Base-by-base conservation (phyloP, 2,888 invertebrate genomes). In the Acleris holmiana region DNA sequence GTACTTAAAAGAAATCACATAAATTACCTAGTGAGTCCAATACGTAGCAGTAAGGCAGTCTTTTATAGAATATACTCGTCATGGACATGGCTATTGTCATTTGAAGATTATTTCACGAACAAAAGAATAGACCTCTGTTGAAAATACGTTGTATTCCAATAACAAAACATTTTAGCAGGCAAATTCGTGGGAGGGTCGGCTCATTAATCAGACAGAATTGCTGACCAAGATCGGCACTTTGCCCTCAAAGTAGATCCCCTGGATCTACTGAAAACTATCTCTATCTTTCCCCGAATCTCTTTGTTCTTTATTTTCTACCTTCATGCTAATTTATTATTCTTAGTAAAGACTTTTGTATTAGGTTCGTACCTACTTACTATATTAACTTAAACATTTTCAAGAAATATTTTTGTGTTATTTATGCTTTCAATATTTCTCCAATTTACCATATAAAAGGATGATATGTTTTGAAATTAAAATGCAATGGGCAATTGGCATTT, bases 141-240 rank as follows among this genome's bases (percentile, higher is more conserved):
- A 44, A 48, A 64, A 60, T 48, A 61, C 50, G 50, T 56, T 60
- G 46, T 35, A 50, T 47, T 51, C 57, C 63, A 67, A 67, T 67
- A 69, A 64, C 67, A 66, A 69, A 71, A 68, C 60, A 65, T 65
- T 53, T 63, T 61, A 68, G 68, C 67, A 65, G 69, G 67, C 68
- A 68, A 70, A 65, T 68, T 62, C 48, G 67, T 69, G 64, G 72
- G 71, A 67, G 72, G 71, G 67, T 68, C 61, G 61, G 57, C 67
- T 69, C 72, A 74, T 76, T 76, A 72, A 74, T 76, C 74, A 76
- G 65, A 67, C 61, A 23, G 67, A 69, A 70, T 69, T 67, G 71
- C 67, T 65, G 69, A 48, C 67, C 69, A 59, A 68, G 66, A 72
- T 69, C 65, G 68, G 61, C 67, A 61, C 64, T 67, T 68, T 59